A percentile compares a stretch with the other conserved stretches of the same genome.
These are phyloP conservation scores for Galagoides demidoff DNA, from an alignment of 2,797 vertebrate species.

Conservation along the genomic window DNA sequence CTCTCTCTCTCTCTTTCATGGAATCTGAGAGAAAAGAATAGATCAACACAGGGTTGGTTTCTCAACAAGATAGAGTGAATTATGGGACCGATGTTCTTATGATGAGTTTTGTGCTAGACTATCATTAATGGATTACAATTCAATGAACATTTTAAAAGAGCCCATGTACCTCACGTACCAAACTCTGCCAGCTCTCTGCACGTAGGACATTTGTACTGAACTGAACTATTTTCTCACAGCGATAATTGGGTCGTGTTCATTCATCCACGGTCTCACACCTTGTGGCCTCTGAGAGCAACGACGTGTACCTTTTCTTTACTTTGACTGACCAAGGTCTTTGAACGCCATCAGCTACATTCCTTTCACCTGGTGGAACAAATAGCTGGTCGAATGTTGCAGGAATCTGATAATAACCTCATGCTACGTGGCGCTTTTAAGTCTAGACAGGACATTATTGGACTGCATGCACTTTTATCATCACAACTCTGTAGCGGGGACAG, in stretches of 20 bases:
- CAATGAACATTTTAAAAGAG: not conserved
- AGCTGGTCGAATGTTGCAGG: not conserved
- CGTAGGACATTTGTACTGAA: not conserved
- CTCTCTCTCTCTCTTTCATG: not conserved
- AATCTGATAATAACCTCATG: not conserved
- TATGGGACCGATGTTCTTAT: not conserved
- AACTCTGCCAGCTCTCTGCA: not conserved
- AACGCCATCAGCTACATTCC: not conserved
- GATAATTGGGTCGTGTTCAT: not conserved
- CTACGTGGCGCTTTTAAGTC: not conserved
- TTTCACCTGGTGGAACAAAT: not conserved
- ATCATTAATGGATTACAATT: not conserved
- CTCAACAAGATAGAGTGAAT: not conserved
- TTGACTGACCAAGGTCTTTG: not conserved
- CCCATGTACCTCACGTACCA: not conserved
- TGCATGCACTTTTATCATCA: too few relatives aligned
- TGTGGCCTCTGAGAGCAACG: not conserved
- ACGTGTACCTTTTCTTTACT: not conserved
- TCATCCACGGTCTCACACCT: not conserved
- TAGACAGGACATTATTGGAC: not conserved
- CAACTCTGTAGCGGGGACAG: not conserved
- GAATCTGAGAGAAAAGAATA: not conserved
- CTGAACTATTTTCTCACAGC: not conserved
- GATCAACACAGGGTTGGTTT: not conserved
- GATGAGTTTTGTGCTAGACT: not conserved